Conservation (phyloP, 2,888 invertebrate species). For the Melanotus villosus region DNA sequence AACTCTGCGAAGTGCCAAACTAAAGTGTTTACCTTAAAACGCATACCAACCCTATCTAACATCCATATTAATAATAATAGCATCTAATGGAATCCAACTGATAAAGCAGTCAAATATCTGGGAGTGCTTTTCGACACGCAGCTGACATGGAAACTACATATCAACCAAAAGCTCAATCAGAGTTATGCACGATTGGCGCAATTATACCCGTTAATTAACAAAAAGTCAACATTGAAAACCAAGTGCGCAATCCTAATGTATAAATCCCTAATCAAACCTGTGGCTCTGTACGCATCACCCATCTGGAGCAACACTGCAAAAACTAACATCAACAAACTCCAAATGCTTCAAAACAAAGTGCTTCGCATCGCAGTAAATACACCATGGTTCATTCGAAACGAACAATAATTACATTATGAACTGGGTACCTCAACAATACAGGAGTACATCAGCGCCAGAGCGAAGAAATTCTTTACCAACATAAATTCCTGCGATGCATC, state of each 20-base stretch:
- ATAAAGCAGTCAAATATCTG: slow-evolving; percentile 3
- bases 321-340: background rate
- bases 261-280: background rate
- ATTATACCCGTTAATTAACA: slow-evolving; percentile 18
- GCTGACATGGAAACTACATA: background rate
- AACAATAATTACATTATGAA: no score
- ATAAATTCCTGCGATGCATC: no score
- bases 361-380: no score
- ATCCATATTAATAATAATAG: background rate
- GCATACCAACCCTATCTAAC: background rate
- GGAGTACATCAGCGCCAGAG: no score
- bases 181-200: background rate
- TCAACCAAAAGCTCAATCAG: slow-evolving; percentile 8
- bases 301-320: slow-evolving; percentile 17
- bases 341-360: no score
- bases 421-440: no score
- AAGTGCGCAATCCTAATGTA: slow-evolving; percentile 7
- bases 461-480: no score
- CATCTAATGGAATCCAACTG: background rate
- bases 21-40: background rate
- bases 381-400: no score
- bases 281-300: background rate
- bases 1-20: background rate
- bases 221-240: background rate
- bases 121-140: slow-evolving; percentile 4